phyloP scores from a whole-genome alignment of 2,888 invertebrate species.

The Alsophila aescularia region DNA sequence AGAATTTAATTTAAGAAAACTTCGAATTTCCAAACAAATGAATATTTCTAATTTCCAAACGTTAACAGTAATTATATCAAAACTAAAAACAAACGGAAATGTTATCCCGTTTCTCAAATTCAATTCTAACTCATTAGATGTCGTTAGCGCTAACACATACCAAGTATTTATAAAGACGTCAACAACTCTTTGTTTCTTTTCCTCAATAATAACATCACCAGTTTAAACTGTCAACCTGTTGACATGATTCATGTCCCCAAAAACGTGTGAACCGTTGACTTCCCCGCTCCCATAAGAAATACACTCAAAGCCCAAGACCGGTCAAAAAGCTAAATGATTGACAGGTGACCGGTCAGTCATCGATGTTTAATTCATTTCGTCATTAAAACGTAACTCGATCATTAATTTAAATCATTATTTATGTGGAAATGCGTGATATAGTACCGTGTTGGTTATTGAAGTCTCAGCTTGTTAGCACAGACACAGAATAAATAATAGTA shows the following conservation, averaged over 20 bases:
- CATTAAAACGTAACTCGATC: constrained; percentile 30
- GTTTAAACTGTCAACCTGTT: constrained; percentile 29
- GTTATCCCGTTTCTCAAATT: too few species aligned
- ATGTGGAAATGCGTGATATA: constrained; percentile 25
- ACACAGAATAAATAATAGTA: too few species aligned
- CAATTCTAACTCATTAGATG: too few species aligned
- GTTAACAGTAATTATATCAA: too few species aligned
- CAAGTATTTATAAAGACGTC: background rate
- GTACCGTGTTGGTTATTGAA: constrained; percentile 14
- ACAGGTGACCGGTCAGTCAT: constrained; percentile 37
- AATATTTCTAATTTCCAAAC: too few species aligned
- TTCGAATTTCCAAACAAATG: too few species aligned
- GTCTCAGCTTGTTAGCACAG: constrained; percentile 30
- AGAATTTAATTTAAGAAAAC: too few species aligned
- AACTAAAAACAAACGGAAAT: too few species aligned
- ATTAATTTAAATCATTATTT: constrained; percentile 22
- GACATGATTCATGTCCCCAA: constrained; percentile 20
- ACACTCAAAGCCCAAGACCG: constrained; percentile 7
- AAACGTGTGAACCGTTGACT: constrained; percentile 34
- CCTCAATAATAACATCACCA: constrained; percentile 13
- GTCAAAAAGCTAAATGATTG: constrained; percentile 30
- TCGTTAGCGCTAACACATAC: background rate
- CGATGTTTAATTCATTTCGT: constrained; percentile 42
- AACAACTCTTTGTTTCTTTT: background rate
- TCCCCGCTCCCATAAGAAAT: constrained; percentile 20